phyloP scores from a whole-genome alignment of 92 coral and sea anemone species.

The Phymanthus crucifer region DNA sequence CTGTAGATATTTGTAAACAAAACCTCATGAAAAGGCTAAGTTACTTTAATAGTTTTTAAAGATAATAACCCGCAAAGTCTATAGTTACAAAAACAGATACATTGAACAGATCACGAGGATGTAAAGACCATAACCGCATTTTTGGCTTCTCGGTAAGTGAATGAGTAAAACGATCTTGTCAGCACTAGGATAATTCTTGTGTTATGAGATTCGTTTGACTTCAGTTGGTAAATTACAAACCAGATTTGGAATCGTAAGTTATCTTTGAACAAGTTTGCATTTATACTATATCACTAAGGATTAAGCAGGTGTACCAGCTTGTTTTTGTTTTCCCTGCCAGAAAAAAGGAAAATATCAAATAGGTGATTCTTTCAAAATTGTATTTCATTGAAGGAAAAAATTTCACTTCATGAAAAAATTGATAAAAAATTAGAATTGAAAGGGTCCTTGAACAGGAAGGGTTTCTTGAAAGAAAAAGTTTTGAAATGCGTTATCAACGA shows the following conservation, averaged over 20 bases:
- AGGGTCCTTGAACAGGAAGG: too few relatives aligned
- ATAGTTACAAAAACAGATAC: background rate
- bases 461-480: too few relatives aligned
- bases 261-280: background rate
- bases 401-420: too few relatives aligned
- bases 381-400: too few relatives aligned
- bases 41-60: background rate
- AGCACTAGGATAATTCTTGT: too few relatives aligned
- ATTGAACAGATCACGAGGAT: background rate
- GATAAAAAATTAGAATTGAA: too few relatives aligned
- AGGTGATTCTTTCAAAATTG: background rate
- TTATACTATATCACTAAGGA: background rate
- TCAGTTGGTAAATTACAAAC: too few relatives aligned
- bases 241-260: too few relatives aligned
- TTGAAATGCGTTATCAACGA: too few relatives aligned
- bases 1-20: background rate
- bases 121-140: background rate
- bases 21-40: background rate
- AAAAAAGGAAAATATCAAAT: background rate
- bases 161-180: background rate
- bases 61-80: background rate
- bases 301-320: background rate
- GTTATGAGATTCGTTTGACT: too few relatives aligned
- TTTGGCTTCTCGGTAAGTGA: background rate
- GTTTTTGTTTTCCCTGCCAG: background rate